These are phyloP conservation scores for Calyptomena viridis DNA, from an alignment of 2,113 vertebrate genomes.

Conservation along the genomic window DNA sequence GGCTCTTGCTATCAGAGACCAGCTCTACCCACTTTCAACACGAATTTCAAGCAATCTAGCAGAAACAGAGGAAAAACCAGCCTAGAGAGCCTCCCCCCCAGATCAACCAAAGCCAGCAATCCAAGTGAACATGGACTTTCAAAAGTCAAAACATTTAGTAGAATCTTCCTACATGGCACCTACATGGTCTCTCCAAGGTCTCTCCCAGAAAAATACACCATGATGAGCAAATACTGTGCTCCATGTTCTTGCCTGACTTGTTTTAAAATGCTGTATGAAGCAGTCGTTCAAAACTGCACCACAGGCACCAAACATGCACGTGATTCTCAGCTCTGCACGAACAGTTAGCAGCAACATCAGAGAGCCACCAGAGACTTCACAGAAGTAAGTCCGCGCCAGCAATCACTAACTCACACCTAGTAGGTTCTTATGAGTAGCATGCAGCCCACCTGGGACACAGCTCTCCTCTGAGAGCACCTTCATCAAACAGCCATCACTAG, in stretches of 20 bases:
- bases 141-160: not conserved
- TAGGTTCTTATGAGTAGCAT: not conserved
- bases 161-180: not conserved
- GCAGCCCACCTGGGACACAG: not conserved
- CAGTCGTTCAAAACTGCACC: not conserved
- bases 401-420: conserved; percentile 7
- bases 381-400: not conserved
- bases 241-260: not conserved
- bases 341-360: not conserved
- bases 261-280: not conserved
- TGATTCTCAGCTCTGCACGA: not conserved
- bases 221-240: not conserved
- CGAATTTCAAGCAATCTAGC: not conserved
- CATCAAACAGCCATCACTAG: not conserved
- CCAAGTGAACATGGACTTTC: not conserved
- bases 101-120: not conserved
- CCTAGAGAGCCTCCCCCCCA: not conserved
- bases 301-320: not conserved
- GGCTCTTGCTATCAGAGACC: not conserved
- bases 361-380: conserved; percentile 13
- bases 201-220: not conserved
- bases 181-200: not conserved
- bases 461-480: not conserved
- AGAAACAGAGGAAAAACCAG: not conserved
- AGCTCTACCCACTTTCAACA: not conserved